Evolutionary conservation across 2,113 vertebrate genomes (phyloP), one percentile per base, ranked within the genome.

Genomic region (Uropsilus gracilis): DNA sequence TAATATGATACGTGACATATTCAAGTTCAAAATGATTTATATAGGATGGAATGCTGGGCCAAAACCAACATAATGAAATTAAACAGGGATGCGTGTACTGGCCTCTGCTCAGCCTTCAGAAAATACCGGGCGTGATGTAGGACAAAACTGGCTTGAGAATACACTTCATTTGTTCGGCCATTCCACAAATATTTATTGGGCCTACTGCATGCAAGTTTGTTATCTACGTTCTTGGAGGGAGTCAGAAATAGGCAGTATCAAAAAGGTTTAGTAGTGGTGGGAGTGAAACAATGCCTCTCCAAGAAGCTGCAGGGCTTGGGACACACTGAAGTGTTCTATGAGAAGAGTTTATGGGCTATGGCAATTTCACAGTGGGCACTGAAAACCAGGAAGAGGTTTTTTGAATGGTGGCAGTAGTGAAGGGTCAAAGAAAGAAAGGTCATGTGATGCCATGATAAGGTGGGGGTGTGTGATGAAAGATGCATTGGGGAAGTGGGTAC

Each of bases 11-110:
- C 76, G 37, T 85, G 92, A 93, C 87, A 95, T 50, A 63, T 55
- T 96, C 80, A 28, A 96, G 81, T 95, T 94, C 26, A n/a, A 71
- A 89, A 90, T 93, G 95, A 96, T 85, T 93, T 94, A 84, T 81
- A 46, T 24, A 86, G 75, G 50, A 82, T 48, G 83, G 57, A 61
- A 34, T 20, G 9, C 87, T 3, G 48, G 73, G 87, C 95, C 95
- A 87, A 96, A 96, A 84, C 42, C 87, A 96, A 93, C 94, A 93
- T 42, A 6, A 77, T 77, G 94, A 96, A 81, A 48, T 82, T 76
- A 89, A 96, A 30, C 94, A 96, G 76, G 42, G 69, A 57, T 37
- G 64, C 28, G 32, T 34, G 30, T 13, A 3, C 24, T 83, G 75
- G 7, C 57, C 30, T 73, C 44, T 63, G 81, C 78, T 80, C 46